Evolutionary conservation across 2,888 invertebrate genomes (phyloP).

Genomic region (Drosophila subquinaria): DNA sequence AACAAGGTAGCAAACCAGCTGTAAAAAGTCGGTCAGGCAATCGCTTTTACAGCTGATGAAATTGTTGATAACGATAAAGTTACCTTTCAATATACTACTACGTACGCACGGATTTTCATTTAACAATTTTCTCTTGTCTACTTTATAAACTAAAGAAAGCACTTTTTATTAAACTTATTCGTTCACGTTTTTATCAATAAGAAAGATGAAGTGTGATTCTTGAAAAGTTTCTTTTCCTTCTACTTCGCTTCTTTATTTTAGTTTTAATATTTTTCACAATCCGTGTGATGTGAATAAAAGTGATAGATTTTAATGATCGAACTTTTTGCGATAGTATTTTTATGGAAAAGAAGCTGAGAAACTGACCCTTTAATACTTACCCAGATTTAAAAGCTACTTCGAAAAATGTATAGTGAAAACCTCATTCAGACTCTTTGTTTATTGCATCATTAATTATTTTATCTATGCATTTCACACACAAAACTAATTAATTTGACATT

Average conservation of each 20-base stretch:
- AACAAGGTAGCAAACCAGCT: slow-evolving; percentile 45
- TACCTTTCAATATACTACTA: slow-evolving; percentile 3
- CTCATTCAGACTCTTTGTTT: not conserved
- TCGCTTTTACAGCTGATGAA: slow-evolving; percentile 12
- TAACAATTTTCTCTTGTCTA: slow-evolving; percentile 5
- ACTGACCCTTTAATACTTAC: not conserved
- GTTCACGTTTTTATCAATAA: not conserved
- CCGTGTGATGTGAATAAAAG: not conserved
- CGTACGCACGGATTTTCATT: slow-evolving; percentile 2
- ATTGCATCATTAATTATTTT: slow-evolving; percentile 31
- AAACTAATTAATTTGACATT: slow-evolving; percentile 46
- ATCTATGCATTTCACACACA: slow-evolving; percentile 20
- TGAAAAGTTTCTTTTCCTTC: not conserved
- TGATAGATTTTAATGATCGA: not conserved
- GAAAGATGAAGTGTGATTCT: not conserved
- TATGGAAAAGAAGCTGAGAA: not conserved
- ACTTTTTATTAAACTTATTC: slow-evolving; percentile 1
- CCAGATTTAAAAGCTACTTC: slow-evolving; percentile 1
- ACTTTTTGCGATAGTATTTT: not conserved
- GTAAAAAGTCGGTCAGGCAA: slow-evolving; percentile 19
- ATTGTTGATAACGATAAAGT: slow-evolving; percentile 19
- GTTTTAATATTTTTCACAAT: not conserved
- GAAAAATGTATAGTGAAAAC: not conserved
- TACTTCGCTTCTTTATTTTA: not conserved
- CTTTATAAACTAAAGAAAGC: slow-evolving; percentile 3